Conservation (phyloP, 2,113 vertebrate species). For the Xiphophorus couchianus region DNA sequence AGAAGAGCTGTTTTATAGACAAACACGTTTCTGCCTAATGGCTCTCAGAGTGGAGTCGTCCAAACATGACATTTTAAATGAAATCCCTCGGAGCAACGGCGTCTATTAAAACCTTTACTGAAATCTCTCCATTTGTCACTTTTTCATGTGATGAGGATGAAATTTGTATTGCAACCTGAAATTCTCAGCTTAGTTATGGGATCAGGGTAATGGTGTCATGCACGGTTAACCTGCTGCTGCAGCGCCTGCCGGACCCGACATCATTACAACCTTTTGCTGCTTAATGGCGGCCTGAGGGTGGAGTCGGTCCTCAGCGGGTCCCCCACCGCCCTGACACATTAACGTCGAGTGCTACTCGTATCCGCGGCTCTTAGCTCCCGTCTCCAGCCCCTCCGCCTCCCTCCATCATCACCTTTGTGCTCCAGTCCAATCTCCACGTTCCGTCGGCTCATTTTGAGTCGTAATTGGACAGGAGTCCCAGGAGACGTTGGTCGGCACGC, state of each 20-base stretch:
- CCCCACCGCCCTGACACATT: slow-evolving; percentile 69
- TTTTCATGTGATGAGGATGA: slow-evolving; percentile 35
- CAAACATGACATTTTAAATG: slow-evolving; percentile 63
- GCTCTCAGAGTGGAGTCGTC: slow-evolving; percentile 61
- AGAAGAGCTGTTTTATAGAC: slow-evolving; percentile 66
- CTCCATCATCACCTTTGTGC: slow-evolving; percentile 56
- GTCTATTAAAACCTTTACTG: slow-evolving; percentile 57
- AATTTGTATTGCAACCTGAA: slow-evolving; percentile 36
- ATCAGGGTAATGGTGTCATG: slow-evolving; percentile 38
- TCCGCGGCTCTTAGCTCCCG: slow-evolving; percentile 30
- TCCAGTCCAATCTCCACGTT: slow-evolving; percentile 67
- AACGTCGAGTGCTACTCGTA: slow-evolving; percentile 72
- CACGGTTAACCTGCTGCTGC: slow-evolving; percentile 31
- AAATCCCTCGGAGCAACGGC: slow-evolving; percentile 40
- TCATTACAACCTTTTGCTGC: slow-evolving; percentile 32
- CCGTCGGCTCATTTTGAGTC: slow-evolving; percentile 76
- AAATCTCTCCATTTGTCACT: slow-evolving; percentile 55
- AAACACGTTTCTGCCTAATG: slow-evolving; percentile 68
- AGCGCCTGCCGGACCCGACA: slow-evolving; percentile 29
- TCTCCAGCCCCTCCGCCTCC: slow-evolving; percentile 26
- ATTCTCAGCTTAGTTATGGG: slow-evolving; percentile 16
- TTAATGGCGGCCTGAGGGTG: slow-evolving; percentile 55
- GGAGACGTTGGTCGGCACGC: slow-evolving; percentile 67
- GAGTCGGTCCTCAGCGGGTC: slow-evolving; percentile 53
- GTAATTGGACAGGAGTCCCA: slow-evolving; percentile 76